phyloP scores from a whole-genome alignment of 2,888 invertebrate species.

The Clunio marinus region DNA sequence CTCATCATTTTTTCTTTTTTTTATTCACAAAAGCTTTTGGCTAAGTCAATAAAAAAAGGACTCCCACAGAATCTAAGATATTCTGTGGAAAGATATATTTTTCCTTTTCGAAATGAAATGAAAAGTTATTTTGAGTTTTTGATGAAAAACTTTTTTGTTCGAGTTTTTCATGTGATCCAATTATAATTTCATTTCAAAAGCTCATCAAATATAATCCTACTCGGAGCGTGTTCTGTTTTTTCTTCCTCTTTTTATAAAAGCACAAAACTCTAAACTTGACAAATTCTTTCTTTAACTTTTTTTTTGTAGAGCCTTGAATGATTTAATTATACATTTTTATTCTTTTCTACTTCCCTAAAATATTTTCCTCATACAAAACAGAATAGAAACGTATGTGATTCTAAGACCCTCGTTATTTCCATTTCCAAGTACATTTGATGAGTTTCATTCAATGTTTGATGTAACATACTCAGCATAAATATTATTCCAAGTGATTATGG shows the following conservation, averaged over 20 bases:
- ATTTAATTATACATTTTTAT: no score
- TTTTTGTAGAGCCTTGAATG: no score
- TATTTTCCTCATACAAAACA: no score
- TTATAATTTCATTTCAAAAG: background rate
- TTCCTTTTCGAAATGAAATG: background rate
- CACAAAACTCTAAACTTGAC: background rate
- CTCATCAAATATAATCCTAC: background rate
- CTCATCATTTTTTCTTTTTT: background rate
- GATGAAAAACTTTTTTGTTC: background rate
- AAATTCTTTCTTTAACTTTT: background rate
- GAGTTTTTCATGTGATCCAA: background rate
- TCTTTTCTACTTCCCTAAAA: background rate
- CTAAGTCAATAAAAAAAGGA: background rate
- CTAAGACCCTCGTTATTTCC: no score
- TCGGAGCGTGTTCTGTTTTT: background rate
- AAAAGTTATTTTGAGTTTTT: background rate
- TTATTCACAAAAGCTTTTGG: background rate
- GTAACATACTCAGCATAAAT: background rate
- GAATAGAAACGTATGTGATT: no score
- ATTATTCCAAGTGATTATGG: conserved; percentile 4
- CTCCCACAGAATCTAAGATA: background rate
- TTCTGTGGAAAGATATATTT: no score
- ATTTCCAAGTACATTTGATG: background rate
- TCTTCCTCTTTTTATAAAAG: background rate
- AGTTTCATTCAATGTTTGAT: background rate